Evolutionary conservation across 2,797 vertebrate genomes (phyloP).

Genomic region (Discoglossus pictus): DNA sequence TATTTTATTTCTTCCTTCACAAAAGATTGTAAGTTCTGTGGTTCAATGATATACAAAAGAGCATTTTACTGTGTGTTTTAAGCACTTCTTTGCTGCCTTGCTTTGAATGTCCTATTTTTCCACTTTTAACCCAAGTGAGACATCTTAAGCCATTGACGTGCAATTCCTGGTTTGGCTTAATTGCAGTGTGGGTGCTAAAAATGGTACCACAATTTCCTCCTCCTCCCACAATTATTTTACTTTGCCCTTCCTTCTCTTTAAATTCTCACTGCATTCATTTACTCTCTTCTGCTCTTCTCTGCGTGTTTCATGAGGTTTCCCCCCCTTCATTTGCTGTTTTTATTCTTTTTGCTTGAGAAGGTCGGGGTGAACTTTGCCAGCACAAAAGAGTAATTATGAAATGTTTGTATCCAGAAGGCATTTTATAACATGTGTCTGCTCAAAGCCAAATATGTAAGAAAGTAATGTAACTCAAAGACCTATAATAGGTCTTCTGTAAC

Average conservation of each 20-base stretch:
- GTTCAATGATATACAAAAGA: too few species aligned
- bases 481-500: constrained; percentile 40
- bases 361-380: constrained; percentile 33
- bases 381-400: constrained; percentile 26
- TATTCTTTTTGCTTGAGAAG: constrained; percentile 35
- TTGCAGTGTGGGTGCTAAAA: constrained; percentile 14
- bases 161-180: constrained; percentile 2
- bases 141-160: constrained; percentile 2
- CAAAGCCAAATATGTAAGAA: constrained; percentile 20
- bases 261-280: constrained; percentile 9
- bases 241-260: neutral
- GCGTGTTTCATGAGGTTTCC: neutral
- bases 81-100: too few species aligned
- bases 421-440: constrained; percentile 5
- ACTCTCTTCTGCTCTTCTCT: neutral
- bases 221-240: constrained; percentile 19
- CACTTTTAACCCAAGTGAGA: neutral
- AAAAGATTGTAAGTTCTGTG: too few species aligned
- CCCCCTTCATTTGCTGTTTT: constrained; percentile 27
- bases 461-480: constrained; percentile 1
- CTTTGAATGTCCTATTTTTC: neutral
- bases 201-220: constrained; percentile 25
- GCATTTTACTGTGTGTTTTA: too few species aligned
- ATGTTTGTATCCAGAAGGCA: constrained; percentile 15
- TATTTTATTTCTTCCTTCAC: too few species aligned